phyloP scores from a whole-genome alignment of 2,888 invertebrate species.

The Dasypogon diadema region DNA sequence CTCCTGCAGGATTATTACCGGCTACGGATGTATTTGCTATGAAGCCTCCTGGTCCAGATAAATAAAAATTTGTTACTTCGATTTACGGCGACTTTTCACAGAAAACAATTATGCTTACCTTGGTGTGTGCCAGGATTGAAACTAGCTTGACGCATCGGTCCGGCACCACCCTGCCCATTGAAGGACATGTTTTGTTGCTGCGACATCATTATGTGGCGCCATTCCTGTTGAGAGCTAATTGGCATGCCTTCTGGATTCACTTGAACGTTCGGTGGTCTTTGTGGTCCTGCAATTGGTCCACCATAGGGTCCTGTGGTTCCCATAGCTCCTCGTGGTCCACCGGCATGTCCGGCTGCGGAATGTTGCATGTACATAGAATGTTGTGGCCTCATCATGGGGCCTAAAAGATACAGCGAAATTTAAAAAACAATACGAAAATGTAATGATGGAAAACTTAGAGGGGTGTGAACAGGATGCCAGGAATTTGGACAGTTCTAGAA shows the following conservation, averaged over 20 bases:
- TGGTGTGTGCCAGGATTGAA: constrained; percentile 64
- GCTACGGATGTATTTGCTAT: constrained; percentile 63
- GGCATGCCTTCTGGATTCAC: constrained; percentile 73
- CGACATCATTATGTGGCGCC: constrained; percentile 70
- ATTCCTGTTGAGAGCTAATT: constrained; percentile 67
- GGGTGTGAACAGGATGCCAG: too few species aligned
- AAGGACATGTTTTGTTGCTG: constrained; percentile 67
- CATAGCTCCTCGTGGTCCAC: constrained; percentile 63
- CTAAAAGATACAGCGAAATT: constrained; percentile 62
- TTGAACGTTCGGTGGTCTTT: constrained; percentile 73
- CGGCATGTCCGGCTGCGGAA: constrained; percentile 63
- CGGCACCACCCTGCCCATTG: constrained; percentile 59
- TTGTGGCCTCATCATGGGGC: constrained; percentile 78
- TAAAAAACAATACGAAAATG: background rate
- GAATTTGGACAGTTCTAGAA: background rate
- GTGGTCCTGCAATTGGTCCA: constrained; percentile 64
- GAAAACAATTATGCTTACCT: constrained; percentile 53
- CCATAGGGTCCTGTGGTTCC: constrained; percentile 63
- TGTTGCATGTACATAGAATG: constrained; percentile 72
- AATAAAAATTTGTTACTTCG: background rate
- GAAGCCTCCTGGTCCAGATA: constrained; percentile 61
- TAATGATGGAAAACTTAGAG: constrained; percentile 16
- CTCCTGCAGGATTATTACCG: constrained; percentile 54
- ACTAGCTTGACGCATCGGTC: constrained; percentile 65
- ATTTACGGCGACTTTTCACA: background rate